phyloP scores from a whole-genome alignment of 2,797 vertebrate genomes.

The Lithobates sylvaticus region DNA sequence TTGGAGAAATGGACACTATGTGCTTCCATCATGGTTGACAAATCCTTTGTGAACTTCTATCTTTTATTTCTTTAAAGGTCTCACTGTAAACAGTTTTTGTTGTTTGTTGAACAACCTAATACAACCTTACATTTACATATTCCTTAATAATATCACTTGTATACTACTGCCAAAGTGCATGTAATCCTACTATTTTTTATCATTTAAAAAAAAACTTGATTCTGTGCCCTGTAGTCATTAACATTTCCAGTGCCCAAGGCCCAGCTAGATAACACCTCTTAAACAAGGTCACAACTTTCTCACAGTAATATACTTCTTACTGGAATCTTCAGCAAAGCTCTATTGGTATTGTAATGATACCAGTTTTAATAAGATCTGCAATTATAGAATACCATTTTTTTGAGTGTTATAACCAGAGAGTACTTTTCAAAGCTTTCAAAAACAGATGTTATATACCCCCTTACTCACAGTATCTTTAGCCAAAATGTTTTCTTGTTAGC shows the following conservation, averaged over 20 bases:
- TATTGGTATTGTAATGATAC: background rate
- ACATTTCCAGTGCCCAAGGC: conserved; percentile 8
- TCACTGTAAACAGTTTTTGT: background rate
- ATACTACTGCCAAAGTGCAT: background rate
- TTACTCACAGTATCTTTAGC: too few species aligned
- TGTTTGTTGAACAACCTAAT: background rate
- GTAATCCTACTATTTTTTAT: background rate
- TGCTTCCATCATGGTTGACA: too few species aligned
- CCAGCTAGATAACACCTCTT: background rate
- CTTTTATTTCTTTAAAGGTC: background rate
- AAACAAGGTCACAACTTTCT: conserved; percentile 15
- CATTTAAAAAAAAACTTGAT: background rate
- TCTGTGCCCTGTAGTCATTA: background rate
- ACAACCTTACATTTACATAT: background rate
- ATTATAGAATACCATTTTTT: too few species aligned
- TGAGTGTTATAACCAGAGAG: background rate
- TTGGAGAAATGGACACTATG: too few species aligned
- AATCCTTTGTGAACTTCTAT: too few species aligned
- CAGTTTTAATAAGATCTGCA: too few species aligned
- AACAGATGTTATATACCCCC: background rate
- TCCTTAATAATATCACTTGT: background rate
- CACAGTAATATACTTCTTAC: background rate
- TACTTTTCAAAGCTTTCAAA: background rate
- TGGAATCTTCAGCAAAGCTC: background rate
- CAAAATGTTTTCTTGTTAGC: too few species aligned